Evolutionary conservation across 2,888 invertebrate species (phyloP).

Genomic region (Penaeus monodon): DNA sequence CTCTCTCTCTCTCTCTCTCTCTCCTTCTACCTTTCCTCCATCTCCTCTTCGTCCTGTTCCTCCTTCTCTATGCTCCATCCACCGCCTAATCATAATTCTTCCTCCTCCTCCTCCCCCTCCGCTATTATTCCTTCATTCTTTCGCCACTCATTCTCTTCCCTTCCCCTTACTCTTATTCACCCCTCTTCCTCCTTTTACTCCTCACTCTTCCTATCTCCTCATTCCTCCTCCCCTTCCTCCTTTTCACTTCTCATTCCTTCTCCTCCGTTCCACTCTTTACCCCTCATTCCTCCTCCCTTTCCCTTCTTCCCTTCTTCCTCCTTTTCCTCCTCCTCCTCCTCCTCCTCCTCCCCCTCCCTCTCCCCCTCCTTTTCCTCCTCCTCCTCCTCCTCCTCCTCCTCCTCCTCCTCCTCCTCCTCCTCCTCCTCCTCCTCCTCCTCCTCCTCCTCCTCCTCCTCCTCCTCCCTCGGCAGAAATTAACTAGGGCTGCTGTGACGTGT

Average conservation of each 20-base stretch:
- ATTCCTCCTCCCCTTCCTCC: neutral
- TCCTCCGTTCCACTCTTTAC: neutral
- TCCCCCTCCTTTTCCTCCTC: neutral
- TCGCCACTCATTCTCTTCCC: too few species aligned
- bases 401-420: neutral
- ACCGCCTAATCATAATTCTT: neutral
- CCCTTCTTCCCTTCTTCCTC: neutral
- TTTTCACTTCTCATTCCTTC: neutral
- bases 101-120: neutral
- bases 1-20: neutral
- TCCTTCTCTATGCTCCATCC: neutral
- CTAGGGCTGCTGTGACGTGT: slow-evolving; percentile 58
- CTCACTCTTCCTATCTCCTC: neutral
- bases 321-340: neutral
- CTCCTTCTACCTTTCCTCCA: neutral
- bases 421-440: neutral
- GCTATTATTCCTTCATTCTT: neutral
- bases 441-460: slow-evolving; percentile 19
- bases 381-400: neutral
- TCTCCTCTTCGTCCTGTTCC: neutral
- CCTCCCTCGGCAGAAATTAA: slow-evolving; percentile 60
- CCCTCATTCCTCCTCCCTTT: too few species aligned
- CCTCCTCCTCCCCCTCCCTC: neutral
- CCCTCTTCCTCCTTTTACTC: neutral
- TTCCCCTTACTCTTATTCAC: neutral